A percentile compares a stretch with the other conserved stretches of the same genome.
These are phyloP conservation scores for Agrochola macilenta DNA, from an alignment of 2,888 invertebrate species.

Conservation along the genomic window DNA sequence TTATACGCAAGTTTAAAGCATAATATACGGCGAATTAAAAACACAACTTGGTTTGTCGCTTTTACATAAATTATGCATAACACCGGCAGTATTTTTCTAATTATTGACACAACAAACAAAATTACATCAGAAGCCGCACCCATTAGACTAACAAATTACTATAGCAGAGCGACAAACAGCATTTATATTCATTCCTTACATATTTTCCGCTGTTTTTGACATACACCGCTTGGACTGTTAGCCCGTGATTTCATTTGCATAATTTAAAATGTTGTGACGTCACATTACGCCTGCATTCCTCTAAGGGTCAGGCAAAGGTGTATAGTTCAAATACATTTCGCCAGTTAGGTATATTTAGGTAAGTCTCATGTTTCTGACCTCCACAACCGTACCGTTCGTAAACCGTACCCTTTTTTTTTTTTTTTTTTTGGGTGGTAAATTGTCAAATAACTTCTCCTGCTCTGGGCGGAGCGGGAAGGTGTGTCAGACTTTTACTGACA, in stretches of 20 bases:
- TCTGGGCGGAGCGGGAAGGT: no score
- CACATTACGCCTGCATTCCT: not conserved
- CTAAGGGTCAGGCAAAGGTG: not conserved
- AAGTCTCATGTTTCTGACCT: no score
- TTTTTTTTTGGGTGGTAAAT: no score
- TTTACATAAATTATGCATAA: conserved; percentile 13
- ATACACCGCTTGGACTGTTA: not conserved
- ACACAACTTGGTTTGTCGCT: not conserved
- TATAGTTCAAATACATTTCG: not conserved
- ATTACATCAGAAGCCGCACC: conserved; percentile 15
- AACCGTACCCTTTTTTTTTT: no score
- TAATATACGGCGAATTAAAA: not conserved
- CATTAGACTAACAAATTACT: conserved; percentile 38
- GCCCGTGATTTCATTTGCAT: conserved; percentile 14
- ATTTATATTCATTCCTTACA: conserved; percentile 16
- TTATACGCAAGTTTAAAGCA: not conserved
- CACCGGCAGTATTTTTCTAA: conserved; percentile 23
- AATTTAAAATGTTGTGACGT: not conserved
- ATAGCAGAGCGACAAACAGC: conserved; percentile 7
- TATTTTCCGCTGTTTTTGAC: conserved; percentile 27
- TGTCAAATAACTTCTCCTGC: no score
- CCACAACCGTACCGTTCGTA: no score
- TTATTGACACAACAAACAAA: conserved; percentile 33
- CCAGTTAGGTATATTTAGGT: not conserved
- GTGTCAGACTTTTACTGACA: no score